Base-by-base conservation (phyloP, 2,113 vertebrate species). In the Neolamprologus cancellatus region DNA sequence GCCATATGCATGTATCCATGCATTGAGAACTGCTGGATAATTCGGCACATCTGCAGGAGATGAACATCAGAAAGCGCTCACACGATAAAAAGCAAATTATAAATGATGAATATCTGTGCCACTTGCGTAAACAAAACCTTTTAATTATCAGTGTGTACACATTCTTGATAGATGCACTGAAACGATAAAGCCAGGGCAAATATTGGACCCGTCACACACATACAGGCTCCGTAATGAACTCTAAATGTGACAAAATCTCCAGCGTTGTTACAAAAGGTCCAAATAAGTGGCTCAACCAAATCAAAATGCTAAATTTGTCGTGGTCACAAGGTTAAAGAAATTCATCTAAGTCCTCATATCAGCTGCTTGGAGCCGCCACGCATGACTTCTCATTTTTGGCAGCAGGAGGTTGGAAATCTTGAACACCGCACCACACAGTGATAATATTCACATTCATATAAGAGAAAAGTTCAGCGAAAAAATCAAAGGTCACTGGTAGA, bases 381-480 rank as follows among this genome's bases (percentile, higher is more conserved):
- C 30, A 82, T 36, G 57, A 34, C 64, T 48, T 11, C 20, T 81
- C 20, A 39, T 13, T 69, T 85, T 57, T 69, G 69, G 54, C 57
- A 74, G 41, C 87, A 71, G 44, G 59, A 48, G 32, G 82, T 28
- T 61, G 66, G 12, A 61, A n/a, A 7, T 66, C 28, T 25, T 18
- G 15, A 78, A 39, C 34, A 20, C 3, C 34, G 3, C 44, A 20
- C 48, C 25, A 25, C 36, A 18, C 18, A 71, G 20, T 78, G 66
- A 28, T 50, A 32, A 61, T 78, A 54, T 87, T 84, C 53, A 48
- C 15, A 52, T 80, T 79, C 69, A 89, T 87, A 91, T 86, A 83
- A 34, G 12, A 52, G 14, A 88, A n/a, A 91, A 85, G 44, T 85
- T 87, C 76, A 55, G 55, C 6, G 1, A 64, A 3, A 84, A 79